phyloP scores from a whole-genome alignment of 2,113 vertebrate genomes.

The Nibea albiflora region DNA sequence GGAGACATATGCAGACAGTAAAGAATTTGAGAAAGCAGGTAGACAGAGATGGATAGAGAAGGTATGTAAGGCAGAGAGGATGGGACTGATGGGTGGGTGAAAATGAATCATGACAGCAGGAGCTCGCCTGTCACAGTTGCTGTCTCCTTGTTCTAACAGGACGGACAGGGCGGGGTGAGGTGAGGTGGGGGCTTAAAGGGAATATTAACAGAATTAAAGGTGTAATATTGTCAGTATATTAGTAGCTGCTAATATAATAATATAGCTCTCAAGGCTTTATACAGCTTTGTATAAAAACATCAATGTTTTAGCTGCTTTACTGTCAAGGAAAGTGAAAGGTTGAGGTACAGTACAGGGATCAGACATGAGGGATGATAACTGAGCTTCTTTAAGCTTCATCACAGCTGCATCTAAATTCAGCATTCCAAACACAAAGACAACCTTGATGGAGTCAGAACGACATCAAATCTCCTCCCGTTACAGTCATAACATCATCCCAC shows the following conservation, averaged over 20 bases:
- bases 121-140: not conserved
- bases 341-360: not conserved
- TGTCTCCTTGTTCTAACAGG: not conserved
- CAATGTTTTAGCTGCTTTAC: not conserved
- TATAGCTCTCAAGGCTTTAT: no score
- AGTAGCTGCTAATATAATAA: no score
- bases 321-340: not conserved
- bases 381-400: not conserved
- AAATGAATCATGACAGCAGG: conserved; percentile 24
- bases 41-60: not conserved
- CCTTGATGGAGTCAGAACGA: not conserved
- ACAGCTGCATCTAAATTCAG: not conserved
- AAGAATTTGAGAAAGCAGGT: conserved; percentile 24
- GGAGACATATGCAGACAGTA: not conserved
- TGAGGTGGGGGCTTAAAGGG: no score
- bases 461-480: not conserved
- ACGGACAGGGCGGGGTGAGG: no score
- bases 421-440: not conserved
- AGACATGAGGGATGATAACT: not conserved
- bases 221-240: no score
- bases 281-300: not conserved
- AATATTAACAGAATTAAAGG: no score
- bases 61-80: not conserved
- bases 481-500: conserved; percentile 9
- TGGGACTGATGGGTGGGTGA: not conserved